A percentile compares a stretch with the other conserved stretches of the same genome.
Conservation (phyloP, 2,797 vertebrate genomes). For the Pseudocheirus occidentalis region DNA sequence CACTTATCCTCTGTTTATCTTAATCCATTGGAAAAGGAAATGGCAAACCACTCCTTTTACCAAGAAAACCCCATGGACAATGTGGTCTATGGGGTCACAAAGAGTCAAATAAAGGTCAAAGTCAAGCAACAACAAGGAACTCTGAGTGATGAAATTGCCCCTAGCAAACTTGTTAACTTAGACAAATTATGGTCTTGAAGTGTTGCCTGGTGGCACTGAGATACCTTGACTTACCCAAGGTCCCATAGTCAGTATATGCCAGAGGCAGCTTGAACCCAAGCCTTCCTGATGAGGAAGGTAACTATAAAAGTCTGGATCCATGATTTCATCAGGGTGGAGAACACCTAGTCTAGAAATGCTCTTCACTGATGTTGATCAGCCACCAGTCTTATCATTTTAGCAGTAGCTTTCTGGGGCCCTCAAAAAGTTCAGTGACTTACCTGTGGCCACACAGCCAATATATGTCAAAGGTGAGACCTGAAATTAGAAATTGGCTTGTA, state of each 20-base stretch:
- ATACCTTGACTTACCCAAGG: not conserved
- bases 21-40: not conserved
- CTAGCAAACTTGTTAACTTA: not conserved
- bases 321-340: not conserved
- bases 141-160: not conserved
- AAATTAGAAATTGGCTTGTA: not conserved
- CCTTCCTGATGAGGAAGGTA: not conserved
- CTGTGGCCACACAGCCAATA: not conserved
- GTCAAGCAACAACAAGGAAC: not conserved
- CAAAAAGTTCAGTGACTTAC: not conserved
- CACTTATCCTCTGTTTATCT: not conserved
- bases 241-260: not conserved
- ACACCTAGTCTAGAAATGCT: not conserved
- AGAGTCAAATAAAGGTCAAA: not conserved
- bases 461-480: not conserved
- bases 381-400: not conserved
- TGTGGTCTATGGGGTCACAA: not conserved
- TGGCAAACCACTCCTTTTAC: not conserved
- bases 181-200: not conserved
- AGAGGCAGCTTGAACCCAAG: not conserved
- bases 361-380: fast-evolving
- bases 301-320: not conserved
- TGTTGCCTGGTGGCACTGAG: not conserved
- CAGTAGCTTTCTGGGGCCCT: not conserved
- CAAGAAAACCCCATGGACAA: not conserved